Conservation (phyloP, 2,113 vertebrate genomes). For the Heterochromis multidens region DNA sequence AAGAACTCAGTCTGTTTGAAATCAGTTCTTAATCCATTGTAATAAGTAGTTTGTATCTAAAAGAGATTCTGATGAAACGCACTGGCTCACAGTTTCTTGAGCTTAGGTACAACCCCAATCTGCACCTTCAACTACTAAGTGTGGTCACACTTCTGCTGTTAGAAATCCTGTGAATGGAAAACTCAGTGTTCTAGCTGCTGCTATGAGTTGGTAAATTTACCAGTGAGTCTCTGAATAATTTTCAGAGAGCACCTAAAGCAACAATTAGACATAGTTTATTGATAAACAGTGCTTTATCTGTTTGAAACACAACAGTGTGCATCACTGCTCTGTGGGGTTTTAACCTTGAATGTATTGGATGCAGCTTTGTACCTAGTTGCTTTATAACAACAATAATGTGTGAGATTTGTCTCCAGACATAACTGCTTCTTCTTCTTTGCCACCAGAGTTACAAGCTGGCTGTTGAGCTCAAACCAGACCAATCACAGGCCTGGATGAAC, state of each 20-base stretch:
- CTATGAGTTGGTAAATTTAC: background rate
- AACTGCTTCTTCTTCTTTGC: background rate
- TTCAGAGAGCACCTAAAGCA: background rate
- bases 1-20: no score
- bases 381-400: background rate
- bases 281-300: no score
- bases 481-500: slow-evolving; percentile 99
- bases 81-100: no score
- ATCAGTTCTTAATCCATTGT: no score
- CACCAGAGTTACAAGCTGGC: slow-evolving; percentile 88
- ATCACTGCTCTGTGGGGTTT: no score
- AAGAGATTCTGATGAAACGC: no score
- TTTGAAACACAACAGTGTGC: no score
- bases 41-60: no score
- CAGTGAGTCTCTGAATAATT: background rate
- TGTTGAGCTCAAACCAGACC: slow-evolving; percentile 89
- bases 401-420: background rate
- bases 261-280: no score
- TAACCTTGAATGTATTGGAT: no score
- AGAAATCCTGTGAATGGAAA: background rate
- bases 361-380: background rate
- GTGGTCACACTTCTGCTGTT: background rate
- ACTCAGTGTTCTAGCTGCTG: background rate
- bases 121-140: background rate
- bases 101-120: background rate